Percentiles rank a stretch among this genome's conserved stretches.
These are phyloP conservation scores for Cyrtorhinus lividipennis DNA, from an alignment of 1,140 invertebrate genomes.

Conservation along the genomic window DNA sequence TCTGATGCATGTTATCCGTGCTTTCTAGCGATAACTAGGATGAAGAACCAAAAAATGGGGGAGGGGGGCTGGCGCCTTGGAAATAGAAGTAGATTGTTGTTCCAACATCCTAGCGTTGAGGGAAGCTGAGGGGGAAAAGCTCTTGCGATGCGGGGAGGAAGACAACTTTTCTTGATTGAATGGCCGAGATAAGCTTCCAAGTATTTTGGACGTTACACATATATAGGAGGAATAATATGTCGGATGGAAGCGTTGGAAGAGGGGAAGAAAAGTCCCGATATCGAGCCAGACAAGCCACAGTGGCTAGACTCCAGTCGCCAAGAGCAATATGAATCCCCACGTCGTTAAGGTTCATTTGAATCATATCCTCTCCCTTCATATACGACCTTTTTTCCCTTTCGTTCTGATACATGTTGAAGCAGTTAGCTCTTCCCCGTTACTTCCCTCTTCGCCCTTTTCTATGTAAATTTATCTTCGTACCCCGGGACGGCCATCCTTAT, in stretches of 20 bases:
- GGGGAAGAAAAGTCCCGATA: not conserved
- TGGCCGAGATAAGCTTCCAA: not conserved
- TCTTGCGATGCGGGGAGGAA: not conserved
- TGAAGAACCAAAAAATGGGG: no score
- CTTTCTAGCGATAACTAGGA: no score
- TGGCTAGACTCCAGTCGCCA: constrained; percentile 5
- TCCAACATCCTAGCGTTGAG: no score
- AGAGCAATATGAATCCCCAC: constrained; percentile 7
- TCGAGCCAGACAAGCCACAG: not conserved
- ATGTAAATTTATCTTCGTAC: constrained; percentile 3
- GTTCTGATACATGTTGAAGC: not conserved
- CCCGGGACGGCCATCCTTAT: not conserved
- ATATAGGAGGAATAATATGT: not conserved
- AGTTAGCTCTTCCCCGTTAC: not conserved
- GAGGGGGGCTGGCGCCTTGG: no score
- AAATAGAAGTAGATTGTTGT: not conserved
- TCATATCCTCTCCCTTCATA: constrained; percentile 8
- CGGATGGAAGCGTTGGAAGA: not conserved
- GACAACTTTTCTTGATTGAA: not conserved
- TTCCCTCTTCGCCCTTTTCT: not conserved
- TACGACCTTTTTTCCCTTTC: not conserved
- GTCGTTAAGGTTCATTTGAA: constrained; percentile 9
- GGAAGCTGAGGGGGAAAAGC: not conserved
- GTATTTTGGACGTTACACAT: not conserved
- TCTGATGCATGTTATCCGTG: no score